These are phyloP conservation scores for Catostomus latipinnis DNA, from an alignment of 2,797 vertebrate genomes.

Conservation along the genomic window DNA sequence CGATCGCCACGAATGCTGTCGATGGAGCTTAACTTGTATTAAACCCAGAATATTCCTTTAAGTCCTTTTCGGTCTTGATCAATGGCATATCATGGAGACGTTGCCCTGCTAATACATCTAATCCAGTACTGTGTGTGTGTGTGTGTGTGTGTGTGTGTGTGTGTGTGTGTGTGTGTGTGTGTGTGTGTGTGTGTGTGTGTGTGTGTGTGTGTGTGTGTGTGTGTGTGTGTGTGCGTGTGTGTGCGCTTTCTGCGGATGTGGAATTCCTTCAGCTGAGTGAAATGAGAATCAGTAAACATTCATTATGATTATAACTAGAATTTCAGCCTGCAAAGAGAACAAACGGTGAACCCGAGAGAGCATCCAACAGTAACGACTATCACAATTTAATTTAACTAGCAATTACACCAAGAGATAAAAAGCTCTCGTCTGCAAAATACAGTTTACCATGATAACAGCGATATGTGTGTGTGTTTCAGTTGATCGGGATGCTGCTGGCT, in stretches of 20 bases:
- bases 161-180: too few species aligned
- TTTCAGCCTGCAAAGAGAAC: background rate
- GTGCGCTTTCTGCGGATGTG: background rate
- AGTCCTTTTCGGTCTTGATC: slow-evolving; percentile 39
- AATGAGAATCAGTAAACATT: slow-evolving; percentile 31
- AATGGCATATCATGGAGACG: slow-evolving; percentile 53
- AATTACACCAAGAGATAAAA: background rate
- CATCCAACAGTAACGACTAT: slow-evolving; percentile 16
- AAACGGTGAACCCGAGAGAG: slow-evolving; percentile 19
- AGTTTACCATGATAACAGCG: slow-evolving; percentile 30
- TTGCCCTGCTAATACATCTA: slow-evolving; percentile 41
- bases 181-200: slow-evolving; percentile 31
- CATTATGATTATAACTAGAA: slow-evolving; percentile 26
- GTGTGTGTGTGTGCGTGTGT: slow-evolving; percentile 18
- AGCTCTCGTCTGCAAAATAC: background rate
- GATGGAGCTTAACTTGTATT: too few species aligned
- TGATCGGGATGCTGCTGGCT: slow-evolving; percentile 91
- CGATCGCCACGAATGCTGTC: too few species aligned
- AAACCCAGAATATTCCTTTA: too few species aligned
- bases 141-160: too few species aligned
- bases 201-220: slow-evolving; percentile 22
- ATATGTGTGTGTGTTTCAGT: slow-evolving; percentile 71
- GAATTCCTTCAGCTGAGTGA: slow-evolving; percentile 24
- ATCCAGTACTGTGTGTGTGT: slow-evolving; percentile 23
- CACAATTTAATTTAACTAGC: slow-evolving; percentile 41